phyloP scores from a whole-genome alignment of 2,888 invertebrate species.

The Cephonodes hylas region DNA sequence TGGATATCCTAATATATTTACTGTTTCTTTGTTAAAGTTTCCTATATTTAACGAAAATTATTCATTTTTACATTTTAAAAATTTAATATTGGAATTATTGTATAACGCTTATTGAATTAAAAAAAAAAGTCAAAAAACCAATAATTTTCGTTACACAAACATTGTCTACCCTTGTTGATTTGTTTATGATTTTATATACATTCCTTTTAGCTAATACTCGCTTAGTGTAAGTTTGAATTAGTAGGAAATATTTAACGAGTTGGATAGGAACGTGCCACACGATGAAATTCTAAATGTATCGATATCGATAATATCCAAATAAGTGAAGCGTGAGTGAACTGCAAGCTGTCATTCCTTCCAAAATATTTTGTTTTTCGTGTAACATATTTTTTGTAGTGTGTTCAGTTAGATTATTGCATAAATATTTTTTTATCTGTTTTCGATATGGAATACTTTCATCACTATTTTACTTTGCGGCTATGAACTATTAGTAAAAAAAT shows the following conservation, averaged over 20 bases:
- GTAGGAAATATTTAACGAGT: background rate
- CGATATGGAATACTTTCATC: background rate
- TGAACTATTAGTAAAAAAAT: background rate
- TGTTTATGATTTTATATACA: conserved; percentile 6
- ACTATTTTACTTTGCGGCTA: background rate
- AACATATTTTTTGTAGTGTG: background rate
- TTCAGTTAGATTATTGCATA: background rate
- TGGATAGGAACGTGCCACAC: background rate
- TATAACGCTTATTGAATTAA: too few species aligned
- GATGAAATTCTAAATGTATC: background rate
- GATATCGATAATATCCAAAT: conserved; percentile 1
- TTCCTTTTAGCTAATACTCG: conserved; percentile 3
- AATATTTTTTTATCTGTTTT: conserved; percentile 5
- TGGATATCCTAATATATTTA: background rate
- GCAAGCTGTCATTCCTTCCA: conserved; percentile 5
- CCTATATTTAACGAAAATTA: background rate
- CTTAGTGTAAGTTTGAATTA: background rate
- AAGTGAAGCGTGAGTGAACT: background rate
- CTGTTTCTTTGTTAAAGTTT: conserved; percentile 1
- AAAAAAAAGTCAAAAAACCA: background rate
- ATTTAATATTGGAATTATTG: too few species aligned
- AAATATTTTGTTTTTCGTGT: background rate
- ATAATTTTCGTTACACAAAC: background rate
- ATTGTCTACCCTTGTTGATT: background rate
- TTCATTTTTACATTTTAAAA: background rate